These are phyloP conservation scores for Brachionus manjavacas DNA, from an alignment of 1,140 invertebrate genomes.

Conservation along the genomic window DNA sequence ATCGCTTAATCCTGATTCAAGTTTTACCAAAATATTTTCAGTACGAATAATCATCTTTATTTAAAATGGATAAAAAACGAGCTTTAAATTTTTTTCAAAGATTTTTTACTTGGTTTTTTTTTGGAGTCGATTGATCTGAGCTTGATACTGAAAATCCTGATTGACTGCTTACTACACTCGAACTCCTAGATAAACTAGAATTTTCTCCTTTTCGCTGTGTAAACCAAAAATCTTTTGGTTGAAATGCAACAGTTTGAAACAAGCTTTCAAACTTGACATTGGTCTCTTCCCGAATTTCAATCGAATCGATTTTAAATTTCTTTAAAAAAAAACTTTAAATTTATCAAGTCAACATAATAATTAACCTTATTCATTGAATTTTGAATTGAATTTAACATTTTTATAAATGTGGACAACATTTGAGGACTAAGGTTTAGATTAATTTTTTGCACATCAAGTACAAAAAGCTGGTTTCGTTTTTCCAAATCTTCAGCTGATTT, in stretches of 20 bases:
- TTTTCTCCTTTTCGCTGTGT: neutral
- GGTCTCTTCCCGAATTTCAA: neutral
- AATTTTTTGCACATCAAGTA: neutral
- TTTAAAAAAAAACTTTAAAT: neutral
- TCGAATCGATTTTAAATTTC: neutral
- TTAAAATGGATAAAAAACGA: neutral
- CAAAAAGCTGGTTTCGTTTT: neutral
- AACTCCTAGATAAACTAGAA: neutral
- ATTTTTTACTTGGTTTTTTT: neutral
- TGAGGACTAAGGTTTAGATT: neutral
- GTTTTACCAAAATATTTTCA: slow-evolving; percentile 18
- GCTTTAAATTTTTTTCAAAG: neutral
- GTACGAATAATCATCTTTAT: neutral
- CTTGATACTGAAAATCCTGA: neutral
- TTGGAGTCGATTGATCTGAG: neutral
- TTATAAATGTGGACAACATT: neutral
- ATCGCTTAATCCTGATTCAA: slow-evolving; percentile 22
- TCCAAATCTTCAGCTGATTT: neutral
- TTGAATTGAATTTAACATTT: slow-evolving; percentile 16
- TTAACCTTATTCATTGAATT: neutral
- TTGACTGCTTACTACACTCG: neutral
- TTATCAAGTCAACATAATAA: neutral
- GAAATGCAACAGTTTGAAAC: slow-evolving; percentile 11
- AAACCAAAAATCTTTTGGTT: slow-evolving; percentile 26
- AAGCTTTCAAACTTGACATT: neutral